Evolutionary conservation across 1,140 invertebrate genomes (phyloP).

Genomic region (Cydia fagiglandana): DNA sequence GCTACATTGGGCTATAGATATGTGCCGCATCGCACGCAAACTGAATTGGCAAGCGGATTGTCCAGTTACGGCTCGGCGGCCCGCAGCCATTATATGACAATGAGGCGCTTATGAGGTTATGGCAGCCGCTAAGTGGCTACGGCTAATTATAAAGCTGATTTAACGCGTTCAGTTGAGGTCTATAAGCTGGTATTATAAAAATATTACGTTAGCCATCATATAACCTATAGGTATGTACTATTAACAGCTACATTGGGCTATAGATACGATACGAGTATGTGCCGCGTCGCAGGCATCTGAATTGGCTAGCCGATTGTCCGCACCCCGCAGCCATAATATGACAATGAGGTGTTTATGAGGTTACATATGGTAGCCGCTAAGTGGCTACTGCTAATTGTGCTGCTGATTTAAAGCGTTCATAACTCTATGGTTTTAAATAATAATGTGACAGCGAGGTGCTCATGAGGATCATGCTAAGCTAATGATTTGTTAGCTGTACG

Average conservation of each 20-base stretch:
- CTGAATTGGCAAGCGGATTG: background rate
- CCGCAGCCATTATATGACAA: conserved; percentile 7
- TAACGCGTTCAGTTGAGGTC: too few species aligned
- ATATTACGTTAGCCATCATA: too few species aligned
- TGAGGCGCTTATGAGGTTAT: background rate
- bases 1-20: background rate
- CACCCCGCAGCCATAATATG: background rate
- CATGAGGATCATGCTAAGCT: too few species aligned
- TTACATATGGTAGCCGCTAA: background rate
- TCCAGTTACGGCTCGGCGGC: background rate
- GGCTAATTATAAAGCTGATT: background rate
- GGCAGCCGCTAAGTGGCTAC: background rate
- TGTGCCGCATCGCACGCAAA: background rate
- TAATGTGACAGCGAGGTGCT: too few species aligned
- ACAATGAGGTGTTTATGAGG: background rate
- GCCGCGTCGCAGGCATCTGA: background rate
- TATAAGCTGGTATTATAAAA: too few species aligned
- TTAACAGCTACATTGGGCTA: background rate
- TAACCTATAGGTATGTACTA: too few species aligned
- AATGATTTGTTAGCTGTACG: too few species aligned
- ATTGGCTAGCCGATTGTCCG: background rate
- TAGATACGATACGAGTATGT: too few species aligned
- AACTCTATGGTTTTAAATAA: too few species aligned
- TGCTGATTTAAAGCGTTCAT: background rate
- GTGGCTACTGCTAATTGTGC: background rate